Evolutionary conservation across 2,797 vertebrate species (phyloP).

Genomic region (Propithecus deckenii): DNA sequence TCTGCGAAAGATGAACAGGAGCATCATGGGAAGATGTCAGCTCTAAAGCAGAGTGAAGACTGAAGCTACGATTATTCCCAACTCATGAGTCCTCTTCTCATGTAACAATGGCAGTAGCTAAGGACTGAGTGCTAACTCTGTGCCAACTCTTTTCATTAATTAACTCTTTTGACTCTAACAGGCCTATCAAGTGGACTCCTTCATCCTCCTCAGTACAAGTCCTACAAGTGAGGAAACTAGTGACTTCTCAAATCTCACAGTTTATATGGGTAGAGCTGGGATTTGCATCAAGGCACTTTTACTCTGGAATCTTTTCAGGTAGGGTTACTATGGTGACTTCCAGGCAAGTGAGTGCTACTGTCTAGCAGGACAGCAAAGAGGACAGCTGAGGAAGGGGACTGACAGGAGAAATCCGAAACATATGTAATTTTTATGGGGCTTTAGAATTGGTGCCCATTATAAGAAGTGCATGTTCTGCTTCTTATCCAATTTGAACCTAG

Average conservation of each 20-base stretch:
- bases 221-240: neutral
- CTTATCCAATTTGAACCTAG: neutral
- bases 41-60: neutral
- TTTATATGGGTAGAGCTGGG: neutral
- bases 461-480: neutral
- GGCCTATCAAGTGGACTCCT: neutral
- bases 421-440: neutral
- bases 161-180: neutral
- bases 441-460: neutral
- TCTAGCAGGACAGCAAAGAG: neutral
- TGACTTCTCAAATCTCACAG: neutral
- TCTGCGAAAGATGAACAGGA: neutral
- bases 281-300: neutral
- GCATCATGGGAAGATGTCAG: neutral
- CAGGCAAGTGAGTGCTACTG: neutral
- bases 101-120: neutral
- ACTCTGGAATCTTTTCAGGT: neutral
- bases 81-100: neutral
- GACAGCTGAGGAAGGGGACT: neutral
- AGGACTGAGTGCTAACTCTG: neutral
- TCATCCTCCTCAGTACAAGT: too few relatives aligned
- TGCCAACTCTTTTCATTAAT: neutral
- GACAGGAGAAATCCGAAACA: neutral
- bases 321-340: neutral
- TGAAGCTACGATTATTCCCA: neutral